These are phyloP conservation scores for Siphlonurus alternatus DNA, from an alignment of 2,888 invertebrate genomes.

Conservation along the genomic window DNA sequence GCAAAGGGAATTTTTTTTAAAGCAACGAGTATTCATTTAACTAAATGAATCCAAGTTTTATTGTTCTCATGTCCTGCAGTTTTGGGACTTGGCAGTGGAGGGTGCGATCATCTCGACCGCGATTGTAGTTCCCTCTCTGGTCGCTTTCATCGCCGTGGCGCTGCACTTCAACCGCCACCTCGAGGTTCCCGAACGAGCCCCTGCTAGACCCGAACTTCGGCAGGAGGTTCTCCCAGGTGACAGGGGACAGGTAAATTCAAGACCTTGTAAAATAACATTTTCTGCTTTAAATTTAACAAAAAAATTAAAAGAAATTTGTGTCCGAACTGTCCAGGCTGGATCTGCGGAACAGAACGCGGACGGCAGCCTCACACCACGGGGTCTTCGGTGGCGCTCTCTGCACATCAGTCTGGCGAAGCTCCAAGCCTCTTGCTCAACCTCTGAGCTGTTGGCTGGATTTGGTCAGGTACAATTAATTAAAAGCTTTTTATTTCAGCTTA, in stretches of 20 bases:
- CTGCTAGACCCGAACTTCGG: constrained; percentile 1
- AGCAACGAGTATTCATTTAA: too few species aligned
- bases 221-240: too few species aligned
- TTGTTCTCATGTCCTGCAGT: too few species aligned
- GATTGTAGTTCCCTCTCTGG: constrained; percentile 34
- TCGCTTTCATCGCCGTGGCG: constrained; percentile 35
- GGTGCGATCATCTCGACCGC: constrained; percentile 28
- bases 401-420: constrained; percentile 40
- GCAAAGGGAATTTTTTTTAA: too few species aligned
- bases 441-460: constrained; percentile 38
- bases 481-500: too few species aligned
- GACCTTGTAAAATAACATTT: too few species aligned
- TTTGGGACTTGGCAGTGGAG: constrained; percentile 23
- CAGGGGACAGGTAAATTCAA: too few species aligned
- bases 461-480: constrained; percentile 32
- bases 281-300: too few species aligned
- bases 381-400: constrained; percentile 21
- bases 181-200: constrained; percentile 26
- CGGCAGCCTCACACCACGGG: constrained; percentile 1
- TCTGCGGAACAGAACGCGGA: not conserved
- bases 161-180: constrained; percentile 35
- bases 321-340: too few species aligned
- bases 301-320: too few species aligned
- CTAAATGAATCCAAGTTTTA: too few species aligned
- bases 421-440: constrained; percentile 40